A percentile compares a stretch with the other conserved stretches of the same genome.
Evolutionary conservation across 2,113 vertebrate species (phyloP).

Genomic region (Oceanodroma tethys): DNA sequence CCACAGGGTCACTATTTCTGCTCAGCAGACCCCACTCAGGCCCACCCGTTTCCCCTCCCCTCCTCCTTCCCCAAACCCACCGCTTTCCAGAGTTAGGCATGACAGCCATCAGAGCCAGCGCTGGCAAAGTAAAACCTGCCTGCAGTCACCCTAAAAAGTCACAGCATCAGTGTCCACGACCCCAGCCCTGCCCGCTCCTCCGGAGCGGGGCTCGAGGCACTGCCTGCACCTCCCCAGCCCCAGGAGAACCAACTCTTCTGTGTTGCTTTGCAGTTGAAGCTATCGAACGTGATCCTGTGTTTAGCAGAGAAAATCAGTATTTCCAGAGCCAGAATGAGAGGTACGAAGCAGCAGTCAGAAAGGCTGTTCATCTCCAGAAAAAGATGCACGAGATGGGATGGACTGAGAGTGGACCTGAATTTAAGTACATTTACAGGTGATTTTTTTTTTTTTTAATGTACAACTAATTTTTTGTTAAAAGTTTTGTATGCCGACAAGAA

Average conservation of each 20-base stretch:
- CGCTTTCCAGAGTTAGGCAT: neutral
- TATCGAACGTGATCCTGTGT: constrained; percentile 56
- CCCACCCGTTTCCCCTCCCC: neutral
- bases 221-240: neutral
- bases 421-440: constrained; percentile 60
- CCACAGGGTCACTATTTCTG: neutral
- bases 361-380: constrained; percentile 34
- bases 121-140: neutral
- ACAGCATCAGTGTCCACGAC: rapidly evolving
- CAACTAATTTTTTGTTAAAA: neutral
- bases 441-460: neutral
- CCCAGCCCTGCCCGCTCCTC: neutral
- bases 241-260: neutral
- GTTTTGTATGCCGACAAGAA: neutral
- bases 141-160: neutral
- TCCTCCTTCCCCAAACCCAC: neutral
- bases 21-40: neutral
- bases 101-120: neutral
- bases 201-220: rapidly evolving
- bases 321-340: constrained; percentile 72
- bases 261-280: constrained; percentile 58
- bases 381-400: constrained; percentile 67
- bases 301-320: constrained; percentile 64
- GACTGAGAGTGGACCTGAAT: constrained; percentile 46
- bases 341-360: constrained; percentile 64